Evolutionary conservation across 2,888 invertebrate species (phyloP), one percentile per base, ranked within the genome.

Genomic region (Nebria salina): DNA sequence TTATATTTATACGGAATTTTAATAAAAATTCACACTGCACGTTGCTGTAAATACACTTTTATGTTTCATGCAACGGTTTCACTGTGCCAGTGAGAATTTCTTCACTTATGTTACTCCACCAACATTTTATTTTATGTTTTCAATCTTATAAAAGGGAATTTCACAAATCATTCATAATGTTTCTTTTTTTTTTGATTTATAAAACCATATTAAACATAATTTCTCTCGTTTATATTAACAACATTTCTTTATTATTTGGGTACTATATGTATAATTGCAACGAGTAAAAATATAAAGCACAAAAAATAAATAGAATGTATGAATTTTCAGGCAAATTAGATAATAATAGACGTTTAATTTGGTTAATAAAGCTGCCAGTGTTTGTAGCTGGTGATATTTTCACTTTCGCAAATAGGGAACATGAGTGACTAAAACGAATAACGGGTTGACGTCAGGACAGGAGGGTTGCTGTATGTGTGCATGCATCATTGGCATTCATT

Each of bases 11-110:
- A 20, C 25, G 75, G 64, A 64, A 20, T 73, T 73, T 75, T 75
- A 75, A 75, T 75, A 75, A 75, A 75, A 75, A 75, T 75, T 20
- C 64, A 25, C 72, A 72, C 26, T 26, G n/a, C 41, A 72, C 72
- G 41, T 72, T 34, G 72, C n/a, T 20, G 72, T 72, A 26, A 72
- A 72, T 72, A 72, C 72, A 26, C 72, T 72, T 72, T 72, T 72
- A 26, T 34, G 2, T 11, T 20, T 54, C 13, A 54, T 54, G 25
- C 70, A 20, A 70, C 34, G 70, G 6, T 65, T 34, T 25, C 11
- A 20, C 70, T 15, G 25, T 20, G 70, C 20, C 5, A 34, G 25
- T 26, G 1, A 70, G 2, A 70, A 70, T n/a, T 20, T 26, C 34
- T 70, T 70, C 15, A 70, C 70, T 25, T 7, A 13, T 9, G 13